These are phyloP conservation scores for Linnaemya tessellans DNA, from an alignment of 2,888 invertebrate genomes.

Conservation along the genomic window DNA sequence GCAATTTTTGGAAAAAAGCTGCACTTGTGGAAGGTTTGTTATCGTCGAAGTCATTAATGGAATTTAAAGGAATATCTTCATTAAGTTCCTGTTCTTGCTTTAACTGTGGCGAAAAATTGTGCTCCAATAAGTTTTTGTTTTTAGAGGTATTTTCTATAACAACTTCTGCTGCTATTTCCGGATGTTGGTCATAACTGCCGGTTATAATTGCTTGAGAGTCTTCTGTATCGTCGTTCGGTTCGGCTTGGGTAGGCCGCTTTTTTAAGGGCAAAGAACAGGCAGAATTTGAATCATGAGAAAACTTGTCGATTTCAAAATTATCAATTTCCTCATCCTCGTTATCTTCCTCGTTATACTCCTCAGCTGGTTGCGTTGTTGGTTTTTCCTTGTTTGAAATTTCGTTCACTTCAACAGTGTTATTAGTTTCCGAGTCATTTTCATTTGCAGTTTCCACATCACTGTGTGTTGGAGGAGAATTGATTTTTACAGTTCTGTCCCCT, in stretches of 20 bases:
- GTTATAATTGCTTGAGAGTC: constrained; percentile 19
- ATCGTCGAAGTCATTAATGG: constrained; percentile 29
- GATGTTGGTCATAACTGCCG: constrained; percentile 26
- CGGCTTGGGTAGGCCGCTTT: constrained; percentile 58
- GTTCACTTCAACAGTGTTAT: neutral
- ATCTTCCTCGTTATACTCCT: neutral
- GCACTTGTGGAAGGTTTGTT: constrained; percentile 55
- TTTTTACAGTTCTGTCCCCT: neutral
- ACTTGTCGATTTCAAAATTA: constrained; percentile 55
- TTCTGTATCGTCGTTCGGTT: constrained; percentile 37
- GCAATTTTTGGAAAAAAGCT: constrained; percentile 28
- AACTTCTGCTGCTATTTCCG: constrained; percentile 61
- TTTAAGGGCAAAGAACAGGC: constrained; percentile 59
- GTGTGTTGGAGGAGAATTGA: neutral
- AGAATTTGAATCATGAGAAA: constrained; percentile 61
- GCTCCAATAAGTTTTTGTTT: constrained; percentile 6
- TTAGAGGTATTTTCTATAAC: constrained; percentile 50
- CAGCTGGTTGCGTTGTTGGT: neutral
- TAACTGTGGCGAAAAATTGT: neutral
- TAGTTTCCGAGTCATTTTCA: neutral
- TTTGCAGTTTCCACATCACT: neutral
- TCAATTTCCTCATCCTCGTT: constrained; percentile 23
- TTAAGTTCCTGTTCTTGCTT: neutral
- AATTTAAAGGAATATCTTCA: neutral
- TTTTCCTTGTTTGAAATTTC: neutral